Evolutionary conservation across 2,888 invertebrate species (phyloP).

Genomic region (Caenorhabditis sp.): DNA sequence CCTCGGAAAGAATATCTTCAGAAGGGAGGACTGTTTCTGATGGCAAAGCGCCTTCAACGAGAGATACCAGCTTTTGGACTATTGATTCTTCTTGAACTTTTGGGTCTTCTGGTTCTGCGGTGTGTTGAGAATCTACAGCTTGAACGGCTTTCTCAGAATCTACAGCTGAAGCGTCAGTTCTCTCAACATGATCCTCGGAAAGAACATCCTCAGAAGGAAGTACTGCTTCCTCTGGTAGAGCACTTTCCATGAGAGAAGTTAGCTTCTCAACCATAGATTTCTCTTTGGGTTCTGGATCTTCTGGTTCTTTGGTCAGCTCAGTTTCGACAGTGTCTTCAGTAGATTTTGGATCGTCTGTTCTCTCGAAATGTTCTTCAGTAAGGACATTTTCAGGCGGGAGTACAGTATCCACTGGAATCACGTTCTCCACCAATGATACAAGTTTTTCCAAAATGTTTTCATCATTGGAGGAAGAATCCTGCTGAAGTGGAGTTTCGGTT

Average conservation of each 20-base stretch:
- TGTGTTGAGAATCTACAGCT: not conserved
- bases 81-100: not conserved
- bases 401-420: not conserved
- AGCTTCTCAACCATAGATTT: not conserved
- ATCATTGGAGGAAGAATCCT: too few species aligned
- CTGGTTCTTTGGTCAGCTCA: too few species aligned
- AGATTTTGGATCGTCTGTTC: too few species aligned
- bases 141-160: too few species aligned
- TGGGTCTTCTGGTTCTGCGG: not conserved
- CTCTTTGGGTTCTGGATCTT: too few species aligned
- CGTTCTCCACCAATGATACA: not conserved
- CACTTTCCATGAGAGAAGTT: not conserved
- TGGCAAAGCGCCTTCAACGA: not conserved
- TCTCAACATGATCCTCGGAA: not conserved
- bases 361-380: not conserved
- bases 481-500: too few species aligned
- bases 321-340: too few species aligned
- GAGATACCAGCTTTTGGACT: not conserved
- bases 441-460: not conserved
- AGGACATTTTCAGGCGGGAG: constrained; percentile 9
- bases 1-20: constrained; percentile 6
- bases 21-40: not conserved
- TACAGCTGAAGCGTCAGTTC: not conserved
- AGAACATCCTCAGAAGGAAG: not conserved
- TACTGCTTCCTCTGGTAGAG: not conserved